These are phyloP conservation scores for Aphelinus atriplicis DNA, from an alignment of 1,140 invertebrate species.

Conservation along the genomic window DNA sequence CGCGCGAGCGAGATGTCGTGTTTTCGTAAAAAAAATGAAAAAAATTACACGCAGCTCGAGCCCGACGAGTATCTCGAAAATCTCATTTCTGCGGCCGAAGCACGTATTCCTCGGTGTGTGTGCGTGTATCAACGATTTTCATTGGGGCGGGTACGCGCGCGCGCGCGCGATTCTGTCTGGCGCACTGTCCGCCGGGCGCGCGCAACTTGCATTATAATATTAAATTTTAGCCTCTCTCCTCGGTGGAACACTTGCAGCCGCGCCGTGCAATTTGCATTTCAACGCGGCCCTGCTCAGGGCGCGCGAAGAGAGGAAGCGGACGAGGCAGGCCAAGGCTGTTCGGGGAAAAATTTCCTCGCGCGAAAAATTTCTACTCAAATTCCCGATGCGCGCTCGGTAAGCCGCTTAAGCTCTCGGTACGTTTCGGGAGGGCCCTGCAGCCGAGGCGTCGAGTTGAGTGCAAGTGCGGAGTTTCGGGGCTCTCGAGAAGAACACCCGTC, in stretches of 20 bases:
- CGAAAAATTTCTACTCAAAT: background rate
- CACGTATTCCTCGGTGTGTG: conserved; percentile 51
- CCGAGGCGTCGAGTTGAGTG: no score
- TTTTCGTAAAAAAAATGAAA: no score
- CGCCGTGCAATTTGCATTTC: conserved; percentile 54
- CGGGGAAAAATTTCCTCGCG: conserved; percentile 17
- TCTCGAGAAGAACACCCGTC: no score
- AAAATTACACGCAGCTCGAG: no score
- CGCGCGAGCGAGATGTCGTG: no score
- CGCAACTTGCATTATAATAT: conserved; percentile 52
- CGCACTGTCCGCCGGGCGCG: conserved; percentile 31
- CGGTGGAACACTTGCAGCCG: conserved; percentile 45
- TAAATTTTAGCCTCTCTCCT: conserved; percentile 52
- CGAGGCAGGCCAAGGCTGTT: background rate
- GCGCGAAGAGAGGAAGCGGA: no score
- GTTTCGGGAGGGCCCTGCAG: background rate
- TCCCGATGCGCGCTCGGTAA: conserved; percentile 5
- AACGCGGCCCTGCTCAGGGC: conserved; percentile 38
- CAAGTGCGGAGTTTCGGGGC: background rate
- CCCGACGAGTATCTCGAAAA: no score
- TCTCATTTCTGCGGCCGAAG: no score
- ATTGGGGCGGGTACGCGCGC: conserved; percentile 43
- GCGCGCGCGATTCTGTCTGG: conserved; percentile 20
- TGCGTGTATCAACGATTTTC: conserved; percentile 50
- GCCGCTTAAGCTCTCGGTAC: conserved; percentile 8